Evolutionary conservation across 2,797 vertebrate genomes (phyloP), one percentile per base, ranked within the genome.

Genomic region (Micrastur ruficollis): DNA sequence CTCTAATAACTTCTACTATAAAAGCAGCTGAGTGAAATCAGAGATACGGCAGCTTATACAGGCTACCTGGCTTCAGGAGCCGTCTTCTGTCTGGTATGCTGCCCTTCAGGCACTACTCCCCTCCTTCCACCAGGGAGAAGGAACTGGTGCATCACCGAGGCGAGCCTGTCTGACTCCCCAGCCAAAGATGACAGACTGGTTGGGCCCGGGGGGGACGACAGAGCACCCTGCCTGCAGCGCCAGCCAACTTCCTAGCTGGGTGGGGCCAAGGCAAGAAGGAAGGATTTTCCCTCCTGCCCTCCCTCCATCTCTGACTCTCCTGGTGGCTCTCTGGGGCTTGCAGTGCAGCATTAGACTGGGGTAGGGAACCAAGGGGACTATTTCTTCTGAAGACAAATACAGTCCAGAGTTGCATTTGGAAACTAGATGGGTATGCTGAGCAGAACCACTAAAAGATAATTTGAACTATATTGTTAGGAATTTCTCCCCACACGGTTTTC

Each of bases 11-110:
- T 76, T 81, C 47, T 55, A n/a, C 29, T 68, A 47, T 53, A 87
- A 94, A 89, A 88, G 81, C 36, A 80, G 59, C 5, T 75, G 67
- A 93, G 52, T 53, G 90, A 94, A 86, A 96, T 94, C 82, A 93
- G 75, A 90, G 90, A 80, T 63, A 42, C 0, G 4, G 44, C 1
- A 1, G 40, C 81, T 70, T 52, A 55, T 40, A 71, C 11, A n/a
- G 61, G 65, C 36, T 53, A 4, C 1, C 1, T 25, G 47, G 50
- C 71, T 93, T 49, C 72, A 81, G 90, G 59, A 94, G 26, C 53
- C 63, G 58, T 14, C 46, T 86, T 81, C 81, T 89, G 70, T 86
- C 83, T 89, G 83, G 62, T 58, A 50, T 59, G 65, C 62, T 72
- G 83, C 83, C 92, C 81, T 68, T 90, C 70, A 65, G 92, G 86